phyloP scores from a whole-genome alignment of 1,140 invertebrate species.

The Drosophila littoralis region DNA sequence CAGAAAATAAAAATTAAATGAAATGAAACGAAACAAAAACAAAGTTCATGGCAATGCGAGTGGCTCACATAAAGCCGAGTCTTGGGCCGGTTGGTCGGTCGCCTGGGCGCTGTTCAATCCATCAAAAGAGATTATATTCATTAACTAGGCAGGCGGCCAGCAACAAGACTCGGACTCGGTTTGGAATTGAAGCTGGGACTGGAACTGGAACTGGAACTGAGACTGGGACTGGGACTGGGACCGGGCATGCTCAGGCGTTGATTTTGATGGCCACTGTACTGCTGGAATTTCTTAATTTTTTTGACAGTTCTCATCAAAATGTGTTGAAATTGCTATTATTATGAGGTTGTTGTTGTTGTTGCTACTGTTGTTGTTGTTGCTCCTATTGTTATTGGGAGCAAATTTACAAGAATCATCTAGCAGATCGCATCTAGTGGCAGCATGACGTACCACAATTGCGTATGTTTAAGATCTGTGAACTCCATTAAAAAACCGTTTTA shows the following conservation, averaged over 20 bases:
- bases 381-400: conserved; percentile 39
- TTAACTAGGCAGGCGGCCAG: conserved; percentile 67
- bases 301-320: conserved; percentile 81
- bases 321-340: conserved; percentile 77
- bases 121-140: conserved; percentile 81
- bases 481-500: conserved; percentile 72
- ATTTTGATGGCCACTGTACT: conserved; percentile 58
- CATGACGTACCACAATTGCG: conserved; percentile 62
- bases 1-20: conserved; percentile 39
- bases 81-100: conserved; percentile 18
- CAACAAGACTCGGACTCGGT: conserved; percentile 18
- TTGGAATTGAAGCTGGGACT: conserved; percentile 9
- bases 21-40: conserved; percentile 63
- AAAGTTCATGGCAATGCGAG: conserved; percentile 55
- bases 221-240: conserved; percentile 2
- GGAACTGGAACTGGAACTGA: background rate
- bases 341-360: conserved; percentile 17
- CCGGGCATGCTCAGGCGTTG: conserved; percentile 13
- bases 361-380: conserved; percentile 40
- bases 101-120: conserved; percentile 67
- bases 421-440: conserved; percentile 44
- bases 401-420: conserved; percentile 77
- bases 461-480: conserved; percentile 64
- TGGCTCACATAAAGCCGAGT: conserved; percentile 48
- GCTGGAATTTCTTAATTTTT: conserved; percentile 78